phyloP scores from a whole-genome alignment of 2,888 invertebrate species.

The Lasioglossum pauxillum region DNA sequence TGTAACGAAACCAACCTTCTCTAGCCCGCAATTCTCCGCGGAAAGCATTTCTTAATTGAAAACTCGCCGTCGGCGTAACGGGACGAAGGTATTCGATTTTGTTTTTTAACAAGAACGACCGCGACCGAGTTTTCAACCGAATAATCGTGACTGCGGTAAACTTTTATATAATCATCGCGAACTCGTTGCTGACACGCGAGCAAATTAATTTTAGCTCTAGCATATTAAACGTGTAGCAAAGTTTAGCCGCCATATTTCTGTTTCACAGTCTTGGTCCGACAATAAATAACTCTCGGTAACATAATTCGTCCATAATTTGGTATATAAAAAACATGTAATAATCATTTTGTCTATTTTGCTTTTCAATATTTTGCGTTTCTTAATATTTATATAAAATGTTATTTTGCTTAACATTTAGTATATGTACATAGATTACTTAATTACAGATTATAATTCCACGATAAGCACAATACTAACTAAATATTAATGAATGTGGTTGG shows the following conservation, averaged over 20 bases:
- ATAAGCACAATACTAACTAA: too few relatives aligned
- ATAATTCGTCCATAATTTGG: not conserved
- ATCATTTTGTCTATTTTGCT: too few relatives aligned
- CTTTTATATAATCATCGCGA: not conserved
- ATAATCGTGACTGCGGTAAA: slow-evolving; percentile 18
- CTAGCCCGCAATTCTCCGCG: slow-evolving; percentile 35
- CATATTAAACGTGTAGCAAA: not conserved
- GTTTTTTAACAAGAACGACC: slow-evolving; percentile 2
- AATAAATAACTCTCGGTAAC: not conserved
- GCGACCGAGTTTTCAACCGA: not conserved
- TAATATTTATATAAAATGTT: too few relatives aligned
- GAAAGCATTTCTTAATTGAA: slow-evolving; percentile 61
- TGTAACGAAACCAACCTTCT: slow-evolving; percentile 63
- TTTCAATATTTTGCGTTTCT: too few relatives aligned
- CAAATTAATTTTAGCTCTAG: slow-evolving; percentile 33
- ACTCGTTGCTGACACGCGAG: slow-evolving; percentile 15
- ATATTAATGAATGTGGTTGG: too few relatives aligned
- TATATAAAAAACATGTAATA: too few relatives aligned
- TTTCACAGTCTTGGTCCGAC: not conserved
- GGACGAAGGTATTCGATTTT: slow-evolving; percentile 19
- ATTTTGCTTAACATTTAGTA: too few relatives aligned
- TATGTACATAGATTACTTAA: too few relatives aligned
- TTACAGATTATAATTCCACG: too few relatives aligned
- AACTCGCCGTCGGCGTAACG: slow-evolving; percentile 38
- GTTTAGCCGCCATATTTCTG: not conserved